Evolutionary conservation across 2,797 vertebrate genomes (phyloP).

Genomic region (Neopelma chrysocephalum): DNA sequence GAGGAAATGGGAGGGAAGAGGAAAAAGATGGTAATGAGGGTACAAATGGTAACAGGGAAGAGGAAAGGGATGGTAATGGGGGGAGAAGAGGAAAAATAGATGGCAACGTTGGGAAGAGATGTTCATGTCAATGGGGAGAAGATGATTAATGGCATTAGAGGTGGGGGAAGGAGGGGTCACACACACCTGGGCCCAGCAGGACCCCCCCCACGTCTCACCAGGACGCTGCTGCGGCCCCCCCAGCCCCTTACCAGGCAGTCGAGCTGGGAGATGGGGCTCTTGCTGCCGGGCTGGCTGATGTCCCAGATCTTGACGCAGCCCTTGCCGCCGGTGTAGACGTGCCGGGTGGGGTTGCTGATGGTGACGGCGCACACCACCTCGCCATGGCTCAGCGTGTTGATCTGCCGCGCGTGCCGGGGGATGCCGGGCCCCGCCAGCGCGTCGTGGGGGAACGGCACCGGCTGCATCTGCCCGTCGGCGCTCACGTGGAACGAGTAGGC

Average conservation of each 20-base stretch:
- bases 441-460: slow-evolving; percentile 83
- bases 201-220: accelerated
- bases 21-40: too few species aligned
- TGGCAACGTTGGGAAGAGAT: accelerated
- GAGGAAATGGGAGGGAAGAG: not conserved
- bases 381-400: slow-evolving; percentile 82
- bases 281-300: slow-evolving; percentile 96
- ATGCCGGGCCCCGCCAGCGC: slow-evolving; percentile 82
- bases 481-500: slow-evolving; percentile 86
- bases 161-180: accelerated
- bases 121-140: accelerated
- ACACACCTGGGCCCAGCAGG: accelerated
- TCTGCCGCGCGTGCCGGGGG: slow-evolving; percentile 83
- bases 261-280: slow-evolving; percentile 95
- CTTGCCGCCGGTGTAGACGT: slow-evolving; percentile 95
- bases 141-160: accelerated
- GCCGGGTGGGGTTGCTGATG: slow-evolving; percentile 95
- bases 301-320: slow-evolving; percentile 99
- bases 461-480: slow-evolving; percentile 85
- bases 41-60: not conserved
- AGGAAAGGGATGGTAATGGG: accelerated
- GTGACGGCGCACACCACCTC: slow-evolving; percentile 91
- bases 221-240: not conserved
- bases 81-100: accelerated
- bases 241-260: slow-evolving; percentile 89